These are phyloP conservation scores for Oreochromis niloticus DNA, from an alignment of 2,113 vertebrate species.

Conservation along the genomic window DNA sequence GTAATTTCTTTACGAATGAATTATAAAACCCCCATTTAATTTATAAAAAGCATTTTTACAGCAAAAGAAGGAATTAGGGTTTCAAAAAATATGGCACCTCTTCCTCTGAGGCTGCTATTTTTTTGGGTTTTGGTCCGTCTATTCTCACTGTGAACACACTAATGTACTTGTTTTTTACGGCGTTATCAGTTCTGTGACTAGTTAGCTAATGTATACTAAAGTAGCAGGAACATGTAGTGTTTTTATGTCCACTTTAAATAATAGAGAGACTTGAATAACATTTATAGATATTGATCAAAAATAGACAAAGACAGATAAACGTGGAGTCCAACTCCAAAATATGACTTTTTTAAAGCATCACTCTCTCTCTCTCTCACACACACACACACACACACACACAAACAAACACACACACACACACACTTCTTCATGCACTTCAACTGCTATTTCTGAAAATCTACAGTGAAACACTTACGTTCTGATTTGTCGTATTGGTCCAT, in stretches of 20 bases:
- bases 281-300: not conserved
- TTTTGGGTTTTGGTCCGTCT: not conserved
- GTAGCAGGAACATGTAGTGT: not conserved
- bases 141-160: not conserved
- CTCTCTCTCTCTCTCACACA: no score
- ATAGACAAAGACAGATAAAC: not conserved
- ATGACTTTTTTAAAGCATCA: not conserved
- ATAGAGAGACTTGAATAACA: not conserved
- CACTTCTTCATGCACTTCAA: not conserved
- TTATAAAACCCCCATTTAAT: no score
- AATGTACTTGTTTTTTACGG: not conserved
- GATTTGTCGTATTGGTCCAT: constrained; percentile 96
- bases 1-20: not conserved
- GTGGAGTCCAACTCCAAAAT: not conserved
- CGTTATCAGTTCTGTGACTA: not conserved
- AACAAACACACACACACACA: no score
- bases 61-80: no score
- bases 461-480: constrained; percentile 84
- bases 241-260: not conserved
- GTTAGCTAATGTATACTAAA: not conserved
- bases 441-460: not conserved
- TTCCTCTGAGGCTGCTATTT: not conserved
- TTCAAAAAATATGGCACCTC: not conserved
- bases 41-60: no score
- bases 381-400: no score